A percentile compares a stretch with the other conserved stretches of the same genome.
Evolutionary conservation across 1,140 invertebrate species (phyloP).

Genomic region (Meloidogyne chitwoodi): DNA sequence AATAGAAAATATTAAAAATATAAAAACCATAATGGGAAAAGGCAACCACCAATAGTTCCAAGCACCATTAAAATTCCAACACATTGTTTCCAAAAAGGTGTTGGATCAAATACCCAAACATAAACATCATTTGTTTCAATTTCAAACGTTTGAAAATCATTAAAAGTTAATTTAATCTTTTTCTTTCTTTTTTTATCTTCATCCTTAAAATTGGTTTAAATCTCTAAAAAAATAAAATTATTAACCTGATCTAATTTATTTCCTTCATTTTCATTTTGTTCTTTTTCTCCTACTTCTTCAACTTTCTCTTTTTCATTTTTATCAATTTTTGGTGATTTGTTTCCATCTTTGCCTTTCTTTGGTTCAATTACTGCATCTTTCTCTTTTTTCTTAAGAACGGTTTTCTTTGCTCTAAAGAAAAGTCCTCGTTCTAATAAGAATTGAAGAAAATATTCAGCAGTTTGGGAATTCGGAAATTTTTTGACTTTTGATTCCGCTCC

Average conservation of each 20-base stretch:
- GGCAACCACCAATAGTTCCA: slow-evolving; percentile 86
- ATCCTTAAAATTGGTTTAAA: slow-evolving; percentile 20
- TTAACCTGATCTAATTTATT: slow-evolving; percentile 26
- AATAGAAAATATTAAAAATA: neutral
- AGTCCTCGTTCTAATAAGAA: slow-evolving; percentile 61
- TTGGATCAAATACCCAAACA: slow-evolving; percentile 98
- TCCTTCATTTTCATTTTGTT: slow-evolving; percentile 21
- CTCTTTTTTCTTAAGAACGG: slow-evolving; percentile 61
- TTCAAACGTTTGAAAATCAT: slow-evolving; percentile 47
- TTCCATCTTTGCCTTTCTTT: slow-evolving; percentile 62
- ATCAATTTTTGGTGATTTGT: slow-evolving; percentile 55
- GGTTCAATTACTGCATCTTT: slow-evolving; percentile 84
- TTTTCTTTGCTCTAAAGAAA: slow-evolving; percentile 52
- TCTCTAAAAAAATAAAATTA: slow-evolving; percentile 5
- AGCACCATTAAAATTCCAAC: slow-evolving; percentile 84
- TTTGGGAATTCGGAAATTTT: slow-evolving; percentile 75
- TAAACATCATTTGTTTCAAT: slow-evolving; percentile 69
- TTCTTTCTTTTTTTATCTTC: slow-evolving; percentile 58
- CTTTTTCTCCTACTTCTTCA: slow-evolving; percentile 22
- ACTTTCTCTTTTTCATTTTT: slow-evolving; percentile 61
- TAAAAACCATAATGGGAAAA: slow-evolving; percentile 84
- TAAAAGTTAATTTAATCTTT: slow-evolving; percentile 52
- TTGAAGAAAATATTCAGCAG: slow-evolving; percentile 76
- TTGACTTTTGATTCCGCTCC: slow-evolving; percentile 70
- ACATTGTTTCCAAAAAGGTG: slow-evolving; percentile 90